Conservation (phyloP, 1,140 invertebrate genomes). For the Nasonia vitripennis region DNA sequence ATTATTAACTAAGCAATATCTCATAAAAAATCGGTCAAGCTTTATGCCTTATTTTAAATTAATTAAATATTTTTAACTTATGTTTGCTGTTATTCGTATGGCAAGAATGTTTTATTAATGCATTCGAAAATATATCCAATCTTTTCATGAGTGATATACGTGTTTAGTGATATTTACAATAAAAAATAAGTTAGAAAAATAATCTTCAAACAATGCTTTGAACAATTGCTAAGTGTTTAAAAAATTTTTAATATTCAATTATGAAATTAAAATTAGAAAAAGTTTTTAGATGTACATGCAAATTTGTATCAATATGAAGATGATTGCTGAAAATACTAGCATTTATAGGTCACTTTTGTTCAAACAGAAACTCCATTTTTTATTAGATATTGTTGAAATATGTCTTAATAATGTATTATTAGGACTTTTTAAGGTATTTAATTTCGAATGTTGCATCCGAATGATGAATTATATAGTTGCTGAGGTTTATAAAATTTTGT, state of each 20-base stretch:
- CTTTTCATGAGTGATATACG: too few species aligned
- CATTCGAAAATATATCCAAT: background rate
- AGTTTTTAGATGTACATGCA: background rate
- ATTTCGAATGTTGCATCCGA: background rate
- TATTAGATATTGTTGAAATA: constrained; percentile 41
- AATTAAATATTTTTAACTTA: background rate
- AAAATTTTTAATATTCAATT: background rate
- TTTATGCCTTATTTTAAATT: constrained; percentile 15
- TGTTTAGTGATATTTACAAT: background rate
- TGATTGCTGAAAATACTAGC: too few species aligned
- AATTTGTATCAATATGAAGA: background rate
- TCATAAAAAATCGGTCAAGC: constrained; percentile 25
- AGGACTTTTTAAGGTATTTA: background rate
- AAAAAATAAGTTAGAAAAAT: too few species aligned
- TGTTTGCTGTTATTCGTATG: background rate
- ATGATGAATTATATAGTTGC: background rate
- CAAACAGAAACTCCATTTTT: constrained; percentile 39
- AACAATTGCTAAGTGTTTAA: too few species aligned
- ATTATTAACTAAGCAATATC: constrained; percentile 30
- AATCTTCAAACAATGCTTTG: too few species aligned
- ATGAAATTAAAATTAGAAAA: background rate
- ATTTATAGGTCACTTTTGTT: background rate
- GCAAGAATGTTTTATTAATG: constrained; percentile 4
- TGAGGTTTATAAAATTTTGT: constrained; percentile 13
- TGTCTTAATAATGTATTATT: background rate